Conservation (phyloP, 2,797 vertebrate species). For the Percopsis omiscomaycus region DNA sequence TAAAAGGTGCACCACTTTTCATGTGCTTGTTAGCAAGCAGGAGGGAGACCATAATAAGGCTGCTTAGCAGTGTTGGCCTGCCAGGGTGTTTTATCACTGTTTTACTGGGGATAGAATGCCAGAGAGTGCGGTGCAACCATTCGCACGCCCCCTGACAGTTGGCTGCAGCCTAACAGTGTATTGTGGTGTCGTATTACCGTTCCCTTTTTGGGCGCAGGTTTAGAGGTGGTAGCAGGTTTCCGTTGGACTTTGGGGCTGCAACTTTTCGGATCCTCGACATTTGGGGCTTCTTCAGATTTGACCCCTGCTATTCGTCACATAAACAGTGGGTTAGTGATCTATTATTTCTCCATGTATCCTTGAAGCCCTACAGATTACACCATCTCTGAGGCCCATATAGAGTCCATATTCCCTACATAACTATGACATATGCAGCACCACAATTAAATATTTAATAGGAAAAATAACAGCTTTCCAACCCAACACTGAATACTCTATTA, state of each 20-base stretch:
- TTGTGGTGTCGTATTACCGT: conserved; percentile 46
- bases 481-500: too few species aligned
- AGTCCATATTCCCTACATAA: too few species aligned
- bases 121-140: not conserved
- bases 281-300: conserved; percentile 62
- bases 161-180: not conserved
- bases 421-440: too few species aligned
- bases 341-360: not conserved
- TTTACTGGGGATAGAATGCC: not conserved
- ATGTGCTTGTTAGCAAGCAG: too few species aligned
- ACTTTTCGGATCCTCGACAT: conserved; percentile 69
- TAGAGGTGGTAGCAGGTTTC: conserved; percentile 64
- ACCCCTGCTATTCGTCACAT: conserved; percentile 55
- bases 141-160: not conserved
- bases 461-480: not conserved
- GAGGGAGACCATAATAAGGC: too few species aligned
- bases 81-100: not conserved
- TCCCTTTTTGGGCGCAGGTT: conserved; percentile 60
- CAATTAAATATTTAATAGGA: too few species aligned
- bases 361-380: too few species aligned
- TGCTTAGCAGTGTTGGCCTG: too few species aligned
- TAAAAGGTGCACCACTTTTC: too few species aligned
- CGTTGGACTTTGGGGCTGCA: conserved; percentile 64
- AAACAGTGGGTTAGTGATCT: conserved; percentile 15
- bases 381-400: too few species aligned